Conservation (phyloP, 2,797 vertebrate species). For the Tarsius wallacei region DNA sequence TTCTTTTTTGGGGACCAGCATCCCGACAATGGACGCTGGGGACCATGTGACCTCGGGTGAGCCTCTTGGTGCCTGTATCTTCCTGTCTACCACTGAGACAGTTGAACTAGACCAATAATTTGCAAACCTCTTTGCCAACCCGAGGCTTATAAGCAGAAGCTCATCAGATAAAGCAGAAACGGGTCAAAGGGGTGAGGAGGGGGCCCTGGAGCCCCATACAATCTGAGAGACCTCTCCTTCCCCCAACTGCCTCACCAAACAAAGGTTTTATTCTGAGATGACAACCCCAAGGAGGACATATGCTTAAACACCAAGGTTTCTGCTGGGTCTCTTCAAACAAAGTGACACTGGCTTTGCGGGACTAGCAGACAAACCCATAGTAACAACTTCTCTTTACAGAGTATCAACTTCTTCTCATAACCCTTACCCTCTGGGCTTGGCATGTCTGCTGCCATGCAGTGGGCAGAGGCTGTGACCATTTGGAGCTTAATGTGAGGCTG, state of each 20-base stretch:
- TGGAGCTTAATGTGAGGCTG: background rate
- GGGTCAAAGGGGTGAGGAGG: accelerated
- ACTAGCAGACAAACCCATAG: background rate
- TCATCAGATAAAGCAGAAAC: background rate
- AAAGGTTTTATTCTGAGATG: background rate
- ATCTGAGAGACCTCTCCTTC: background rate
- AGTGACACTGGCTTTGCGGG: background rate
- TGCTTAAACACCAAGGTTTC: background rate
- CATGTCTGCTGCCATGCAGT: accelerated
- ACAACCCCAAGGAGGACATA: background rate
- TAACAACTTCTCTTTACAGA: background rate
- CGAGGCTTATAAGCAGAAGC: background rate
- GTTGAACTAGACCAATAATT: background rate
- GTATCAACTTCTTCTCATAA: background rate
- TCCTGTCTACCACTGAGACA: background rate
- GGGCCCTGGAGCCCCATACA: background rate
- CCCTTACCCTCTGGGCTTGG: background rate
- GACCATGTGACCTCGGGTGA: background rate
- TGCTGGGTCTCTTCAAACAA: background rate
- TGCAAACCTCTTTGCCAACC: background rate
- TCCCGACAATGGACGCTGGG: accelerated
- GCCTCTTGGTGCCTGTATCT: background rate
- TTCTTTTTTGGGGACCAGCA: background rate
- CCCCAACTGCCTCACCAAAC: background rate
- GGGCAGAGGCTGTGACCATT: background rate